These are phyloP conservation scores for Molanna angustata DNA, from an alignment of 2,888 invertebrate genomes.

Conservation along the genomic window DNA sequence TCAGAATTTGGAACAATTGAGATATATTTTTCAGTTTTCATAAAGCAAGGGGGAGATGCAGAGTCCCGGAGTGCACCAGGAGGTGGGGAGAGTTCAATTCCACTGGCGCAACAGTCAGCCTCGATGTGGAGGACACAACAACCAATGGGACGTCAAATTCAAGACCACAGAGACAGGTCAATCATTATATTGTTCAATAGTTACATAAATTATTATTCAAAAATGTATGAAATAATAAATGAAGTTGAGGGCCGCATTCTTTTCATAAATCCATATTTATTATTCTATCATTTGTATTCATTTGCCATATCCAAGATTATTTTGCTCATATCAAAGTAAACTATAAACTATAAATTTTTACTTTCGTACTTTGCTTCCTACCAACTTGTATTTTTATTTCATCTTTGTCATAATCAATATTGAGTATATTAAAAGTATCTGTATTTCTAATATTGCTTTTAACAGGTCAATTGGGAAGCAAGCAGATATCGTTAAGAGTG, in stretches of 20 bases:
- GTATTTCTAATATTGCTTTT: conserved; percentile 3
- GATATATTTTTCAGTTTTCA: conserved; percentile 50
- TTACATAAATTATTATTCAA: no score
- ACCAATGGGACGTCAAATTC: conserved; percentile 35
- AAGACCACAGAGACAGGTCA: conserved; percentile 21
- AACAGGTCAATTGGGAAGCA: conserved; percentile 35
- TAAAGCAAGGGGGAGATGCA: conserved; percentile 63
- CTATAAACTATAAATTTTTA: no score
- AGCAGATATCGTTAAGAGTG: conserved; percentile 52
- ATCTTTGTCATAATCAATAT: neutral
- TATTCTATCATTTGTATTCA: no score
- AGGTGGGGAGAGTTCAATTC: conserved; percentile 43
- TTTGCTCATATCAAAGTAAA: no score
- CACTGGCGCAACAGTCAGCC: conserved; percentile 44
- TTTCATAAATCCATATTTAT: no score
- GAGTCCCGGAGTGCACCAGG: conserved; percentile 58
- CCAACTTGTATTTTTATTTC: neutral
- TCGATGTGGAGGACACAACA: conserved; percentile 47
- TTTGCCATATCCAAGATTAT: no score
- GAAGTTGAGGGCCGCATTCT: no score
- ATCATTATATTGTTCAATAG: neutral
- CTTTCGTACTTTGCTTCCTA: no score
- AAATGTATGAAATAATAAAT: no score
- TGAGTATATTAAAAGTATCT: neutral
- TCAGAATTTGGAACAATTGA: no score